phyloP scores from a whole-genome alignment of 2,888 invertebrate genomes.

The Meandrusa payeni region DNA sequence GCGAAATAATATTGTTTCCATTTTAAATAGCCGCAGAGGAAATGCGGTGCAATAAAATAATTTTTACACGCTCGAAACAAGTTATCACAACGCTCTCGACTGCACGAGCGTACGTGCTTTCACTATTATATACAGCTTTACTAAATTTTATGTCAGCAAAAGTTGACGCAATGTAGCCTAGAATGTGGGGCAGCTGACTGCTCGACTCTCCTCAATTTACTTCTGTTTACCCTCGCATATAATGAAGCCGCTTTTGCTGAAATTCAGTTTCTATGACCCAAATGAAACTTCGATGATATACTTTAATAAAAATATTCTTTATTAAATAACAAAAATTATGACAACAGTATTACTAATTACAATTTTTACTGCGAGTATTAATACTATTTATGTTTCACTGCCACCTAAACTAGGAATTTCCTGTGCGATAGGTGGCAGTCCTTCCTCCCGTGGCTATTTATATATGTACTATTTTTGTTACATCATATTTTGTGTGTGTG shows the following conservation, averaged over 20 bases:
- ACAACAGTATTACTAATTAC: too few species aligned
- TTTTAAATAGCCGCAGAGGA: conserved; percentile 8
- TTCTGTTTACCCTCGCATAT: conserved; percentile 21
- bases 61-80: conserved; percentile 19
- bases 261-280: conserved; percentile 4
- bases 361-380: too few species aligned
- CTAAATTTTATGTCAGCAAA: conserved; percentile 20
- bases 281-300: not conserved
- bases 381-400: too few species aligned
- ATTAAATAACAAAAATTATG: too few species aligned
- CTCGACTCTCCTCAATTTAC: conserved; percentile 22
- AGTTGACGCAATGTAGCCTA: conserved; percentile 16
- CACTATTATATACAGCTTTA: conserved; percentile 10
- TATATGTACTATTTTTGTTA: too few species aligned
- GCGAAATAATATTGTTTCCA: not conserved
- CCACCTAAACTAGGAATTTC: too few species aligned
- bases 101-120: conserved; percentile 20
- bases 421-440: too few species aligned
- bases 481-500: too few species aligned
- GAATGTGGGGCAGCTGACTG: conserved; percentile 19
- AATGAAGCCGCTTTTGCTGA: conserved; percentile 17
- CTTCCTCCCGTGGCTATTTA: too few species aligned
- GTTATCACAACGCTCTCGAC: conserved; percentile 17
- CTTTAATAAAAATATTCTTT: too few species aligned
- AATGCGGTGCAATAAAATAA: conserved; percentile 19